These are phyloP conservation scores for Neomonachus schauinslandi DNA, from an alignment of 2,113 vertebrate species.

Conservation along the genomic window DNA sequence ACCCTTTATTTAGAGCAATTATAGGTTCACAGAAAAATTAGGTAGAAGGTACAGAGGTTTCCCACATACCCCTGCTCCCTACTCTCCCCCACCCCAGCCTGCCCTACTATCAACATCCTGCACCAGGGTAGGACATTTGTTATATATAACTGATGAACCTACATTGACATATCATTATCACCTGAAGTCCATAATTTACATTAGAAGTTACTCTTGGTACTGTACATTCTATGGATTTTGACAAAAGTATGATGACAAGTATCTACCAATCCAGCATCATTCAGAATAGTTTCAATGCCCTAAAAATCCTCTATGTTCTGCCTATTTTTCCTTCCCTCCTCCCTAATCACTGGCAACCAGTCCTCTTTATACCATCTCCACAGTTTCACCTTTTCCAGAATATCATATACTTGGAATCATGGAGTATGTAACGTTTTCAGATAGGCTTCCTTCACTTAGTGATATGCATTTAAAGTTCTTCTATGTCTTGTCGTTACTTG, in stretches of 20 bases:
- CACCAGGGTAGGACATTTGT: neutral
- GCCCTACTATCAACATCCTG: neutral
- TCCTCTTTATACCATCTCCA: neutral
- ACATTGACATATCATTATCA: neutral
- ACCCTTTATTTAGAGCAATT: neutral
- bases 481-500: neutral
- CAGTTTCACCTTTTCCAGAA: neutral
- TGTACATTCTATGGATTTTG: neutral
- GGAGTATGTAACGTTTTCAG: neutral
- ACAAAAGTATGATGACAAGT: neutral
- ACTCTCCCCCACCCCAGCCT: accelerated
- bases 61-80: accelerated
- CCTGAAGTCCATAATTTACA: neutral
- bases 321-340: neutral
- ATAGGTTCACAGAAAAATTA: neutral
- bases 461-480: neutral
- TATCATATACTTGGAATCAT: neutral
- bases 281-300: neutral
- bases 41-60: neutral
- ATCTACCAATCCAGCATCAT: neutral
- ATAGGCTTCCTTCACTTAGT: neutral
- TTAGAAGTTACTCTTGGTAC: neutral
- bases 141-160: neutral
- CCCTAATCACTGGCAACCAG: neutral
- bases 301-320: neutral